Percentiles rank a stretch among this genome's conserved stretches.
Conservation (phyloP, 2,888 invertebrate species). For the Hyles lineata region DNA sequence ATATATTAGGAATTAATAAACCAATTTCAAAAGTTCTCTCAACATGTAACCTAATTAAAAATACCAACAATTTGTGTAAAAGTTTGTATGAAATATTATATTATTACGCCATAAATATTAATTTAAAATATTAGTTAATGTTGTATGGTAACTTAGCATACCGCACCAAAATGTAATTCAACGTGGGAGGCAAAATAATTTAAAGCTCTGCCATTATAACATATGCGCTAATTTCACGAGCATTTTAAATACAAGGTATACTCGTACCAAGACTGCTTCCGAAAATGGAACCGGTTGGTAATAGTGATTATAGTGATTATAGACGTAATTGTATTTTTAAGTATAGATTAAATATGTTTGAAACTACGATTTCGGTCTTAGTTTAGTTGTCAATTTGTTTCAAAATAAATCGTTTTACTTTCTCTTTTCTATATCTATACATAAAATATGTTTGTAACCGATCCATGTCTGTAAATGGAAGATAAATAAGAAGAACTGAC, state of each 20-base stretch:
- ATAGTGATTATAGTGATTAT: too few species aligned
- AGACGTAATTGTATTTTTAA: background rate
- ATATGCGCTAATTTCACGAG: background rate
- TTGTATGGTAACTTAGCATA: conserved; percentile 2
- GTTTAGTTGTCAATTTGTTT: too few species aligned
- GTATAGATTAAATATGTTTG: too few species aligned
- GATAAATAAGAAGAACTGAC: too few species aligned
- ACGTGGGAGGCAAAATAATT: conserved; percentile 13
- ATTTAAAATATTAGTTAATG: conserved; percentile 4
- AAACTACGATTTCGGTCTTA: too few species aligned
- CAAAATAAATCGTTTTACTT: too few species aligned
- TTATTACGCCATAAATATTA: conserved; percentile 8
- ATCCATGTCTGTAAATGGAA: too few species aligned
- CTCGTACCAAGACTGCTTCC: too few species aligned
- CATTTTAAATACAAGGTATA: background rate
- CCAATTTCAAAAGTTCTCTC: background rate
- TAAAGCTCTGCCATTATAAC: background rate
- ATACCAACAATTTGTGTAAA: background rate
- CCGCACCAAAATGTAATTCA: conserved; percentile 14
- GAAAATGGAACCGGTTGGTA: too few species aligned
- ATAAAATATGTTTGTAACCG: too few species aligned
- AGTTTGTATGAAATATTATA: background rate
- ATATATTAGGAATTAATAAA: too few species aligned
- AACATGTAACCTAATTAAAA: background rate
- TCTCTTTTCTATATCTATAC: too few species aligned